Percentiles rank a stretch among this genome's conserved stretches.
phyloP scores from a whole-genome alignment of 2,113 vertebrate species.

The Girardinichthys multiradiatus region DNA sequence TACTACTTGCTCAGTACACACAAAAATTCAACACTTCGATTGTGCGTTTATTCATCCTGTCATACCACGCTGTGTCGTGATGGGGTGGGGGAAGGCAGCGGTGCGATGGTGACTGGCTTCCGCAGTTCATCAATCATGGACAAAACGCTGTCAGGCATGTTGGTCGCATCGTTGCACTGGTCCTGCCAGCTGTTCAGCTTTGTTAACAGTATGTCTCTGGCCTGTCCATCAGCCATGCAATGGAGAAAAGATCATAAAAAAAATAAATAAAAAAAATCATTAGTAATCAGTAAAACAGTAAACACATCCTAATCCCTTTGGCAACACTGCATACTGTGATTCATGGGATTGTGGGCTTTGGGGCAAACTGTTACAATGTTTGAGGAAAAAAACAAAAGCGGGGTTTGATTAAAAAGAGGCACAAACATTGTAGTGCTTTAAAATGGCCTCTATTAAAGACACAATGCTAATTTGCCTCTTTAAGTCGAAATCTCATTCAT shows the following conservation, averaged over 20 bases:
- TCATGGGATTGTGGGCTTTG: slow-evolving; percentile 9
- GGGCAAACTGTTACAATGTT: too few species aligned
- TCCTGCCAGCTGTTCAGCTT: slow-evolving; percentile 92
- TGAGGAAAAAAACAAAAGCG: too few species aligned
- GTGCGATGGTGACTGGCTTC: slow-evolving; percentile 82
- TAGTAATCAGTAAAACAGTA: slow-evolving; percentile 15
- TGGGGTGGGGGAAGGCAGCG: slow-evolving; percentile 87
- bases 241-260: slow-evolving; percentile 16
- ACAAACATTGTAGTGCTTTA: too few species aligned
- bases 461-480: too few species aligned
- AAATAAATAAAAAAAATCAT: slow-evolving; percentile 45
- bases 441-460: too few species aligned
- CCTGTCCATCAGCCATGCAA: slow-evolving; percentile 41
- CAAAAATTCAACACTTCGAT: background rate
- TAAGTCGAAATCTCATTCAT: too few species aligned
- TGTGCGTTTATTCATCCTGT: background rate
- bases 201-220: slow-evolving; percentile 75
- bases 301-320: slow-evolving; percentile 28
- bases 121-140: slow-evolving; percentile 90
- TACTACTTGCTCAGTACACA: background rate
- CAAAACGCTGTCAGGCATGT: slow-evolving; percentile 87
- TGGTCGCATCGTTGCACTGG: slow-evolving; percentile 88
- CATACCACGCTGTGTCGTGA: slow-evolving; percentile 85
- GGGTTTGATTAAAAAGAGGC: too few species aligned
- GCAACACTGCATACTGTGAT: slow-evolving; percentile 15